Evolutionary conservation across 2,888 invertebrate genomes (phyloP).

Genomic region (Epicampocera succincta): DNA sequence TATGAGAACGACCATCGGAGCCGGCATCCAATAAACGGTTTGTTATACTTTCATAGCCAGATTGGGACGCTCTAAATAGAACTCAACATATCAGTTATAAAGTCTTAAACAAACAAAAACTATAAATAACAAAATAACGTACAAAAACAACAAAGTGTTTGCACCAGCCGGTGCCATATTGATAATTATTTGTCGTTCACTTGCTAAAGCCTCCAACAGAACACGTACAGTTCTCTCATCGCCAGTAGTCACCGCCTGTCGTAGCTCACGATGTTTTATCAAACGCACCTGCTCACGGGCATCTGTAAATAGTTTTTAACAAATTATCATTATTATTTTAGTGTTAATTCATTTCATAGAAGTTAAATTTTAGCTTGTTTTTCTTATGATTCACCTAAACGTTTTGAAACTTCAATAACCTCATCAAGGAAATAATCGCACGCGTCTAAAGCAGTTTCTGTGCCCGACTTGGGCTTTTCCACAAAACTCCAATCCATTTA

Average conservation of each 20-base stretch:
- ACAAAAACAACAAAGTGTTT: slow-evolving; percentile 93
- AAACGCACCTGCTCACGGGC: slow-evolving; percentile 87
- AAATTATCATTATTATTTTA: slow-evolving; percentile 5
- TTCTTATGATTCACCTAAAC: slow-evolving; percentile 81
- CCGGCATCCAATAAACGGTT: slow-evolving; percentile 89
- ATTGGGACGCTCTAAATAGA: slow-evolving; percentile 89
- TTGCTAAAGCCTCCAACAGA: slow-evolving; percentile 85
- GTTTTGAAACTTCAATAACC: slow-evolving; percentile 83
- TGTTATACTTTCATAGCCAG: slow-evolving; percentile 90
- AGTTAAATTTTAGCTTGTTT: background rate
- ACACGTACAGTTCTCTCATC: slow-evolving; percentile 86
- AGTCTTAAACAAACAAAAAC: background rate
- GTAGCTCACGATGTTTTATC: slow-evolving; percentile 88
- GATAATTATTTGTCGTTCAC: slow-evolving; percentile 87
- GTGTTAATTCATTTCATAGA: background rate
- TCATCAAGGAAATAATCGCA: slow-evolving; percentile 88
- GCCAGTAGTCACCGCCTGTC: slow-evolving; percentile 89
- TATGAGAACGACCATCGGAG: slow-evolving; percentile 94
- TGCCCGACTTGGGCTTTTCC: slow-evolving; percentile 79
- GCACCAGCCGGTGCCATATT: slow-evolving; percentile 95
- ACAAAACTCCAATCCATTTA: slow-evolving; percentile 81
- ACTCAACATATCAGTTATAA: background rate
- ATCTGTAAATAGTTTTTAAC: slow-evolving; percentile 73
- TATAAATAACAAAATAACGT: slow-evolving; percentile 79
- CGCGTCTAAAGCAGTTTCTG: slow-evolving; percentile 87